These are phyloP conservation scores for Sanderia malayensis DNA, from an alignment of 30 jellyfish, hydroid and myxozoan species.

Conservation along the genomic window DNA sequence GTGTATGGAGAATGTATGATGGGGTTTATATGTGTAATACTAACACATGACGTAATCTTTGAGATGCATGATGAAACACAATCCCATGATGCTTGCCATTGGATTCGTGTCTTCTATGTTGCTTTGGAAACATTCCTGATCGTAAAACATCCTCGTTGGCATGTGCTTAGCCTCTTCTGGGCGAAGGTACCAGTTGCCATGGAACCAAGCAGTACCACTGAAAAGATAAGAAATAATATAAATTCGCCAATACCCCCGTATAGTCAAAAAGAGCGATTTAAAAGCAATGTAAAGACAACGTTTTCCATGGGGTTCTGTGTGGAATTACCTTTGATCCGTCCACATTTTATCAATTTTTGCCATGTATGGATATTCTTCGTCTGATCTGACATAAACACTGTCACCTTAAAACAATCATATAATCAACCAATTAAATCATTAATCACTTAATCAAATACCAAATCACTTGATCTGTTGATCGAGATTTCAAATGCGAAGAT, in stretches of 20 bases:
- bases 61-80: conserved; percentile 85
- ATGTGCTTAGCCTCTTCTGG: conserved; percentile 98
- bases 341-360: conserved; percentile 85
- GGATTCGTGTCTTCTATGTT: conserved; percentile 86
- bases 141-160: conserved; percentile 94
- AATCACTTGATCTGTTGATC: too few relatives aligned
- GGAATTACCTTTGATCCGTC: conserved; percentile 68
- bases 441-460: too few relatives aligned
- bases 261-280: too few relatives aligned
- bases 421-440: too few relatives aligned
- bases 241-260: too few relatives aligned
- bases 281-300: too few relatives aligned
- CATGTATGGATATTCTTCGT: conserved; percentile 89
- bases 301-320: too few relatives aligned
- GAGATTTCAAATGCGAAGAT: too few relatives aligned
- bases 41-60: conserved; percentile 84
- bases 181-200: conserved; percentile 86
- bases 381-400: conserved; percentile 93
- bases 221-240: too few relatives aligned
- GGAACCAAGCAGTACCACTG: conserved; percentile 92
- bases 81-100: conserved; percentile 44
- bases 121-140: conserved; percentile 87
- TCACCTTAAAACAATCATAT: too few relatives aligned
- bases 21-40: too few relatives aligned
- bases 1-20: too few relatives aligned